Conservation (phyloP, 2,797 vertebrate genomes). For the Dendrocincla tyrannina region DNA sequence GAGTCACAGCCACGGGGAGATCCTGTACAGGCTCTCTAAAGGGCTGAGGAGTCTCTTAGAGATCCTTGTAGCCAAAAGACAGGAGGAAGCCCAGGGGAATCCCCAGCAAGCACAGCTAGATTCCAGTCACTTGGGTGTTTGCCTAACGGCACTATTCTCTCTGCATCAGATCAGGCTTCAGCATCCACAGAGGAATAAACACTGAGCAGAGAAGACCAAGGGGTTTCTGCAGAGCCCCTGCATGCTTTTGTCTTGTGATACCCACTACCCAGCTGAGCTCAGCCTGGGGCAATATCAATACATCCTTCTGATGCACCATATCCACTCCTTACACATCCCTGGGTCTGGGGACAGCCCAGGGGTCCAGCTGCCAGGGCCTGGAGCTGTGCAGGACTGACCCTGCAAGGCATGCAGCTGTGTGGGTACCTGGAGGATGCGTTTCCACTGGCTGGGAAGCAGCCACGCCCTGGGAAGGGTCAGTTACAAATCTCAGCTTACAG, state of each 20-base stretch:
- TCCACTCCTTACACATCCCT: not conserved
- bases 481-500: not conserved
- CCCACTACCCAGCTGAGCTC: not conserved
- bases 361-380: not conserved
- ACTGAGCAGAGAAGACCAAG: not conserved
- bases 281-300: not conserved
- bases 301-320: not conserved
- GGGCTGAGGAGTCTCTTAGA: conserved; percentile 16
- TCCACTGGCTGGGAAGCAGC: not conserved
- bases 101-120: not conserved
- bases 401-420: not conserved
- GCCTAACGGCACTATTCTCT: not conserved
- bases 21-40: not conserved
- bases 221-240: not conserved
- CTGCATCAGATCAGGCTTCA: not conserved
- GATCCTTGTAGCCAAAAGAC: not conserved
- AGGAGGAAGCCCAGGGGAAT: conserved; percentile 32
- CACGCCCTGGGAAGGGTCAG: not conserved
- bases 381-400: not conserved
- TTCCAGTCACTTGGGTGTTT: not conserved
- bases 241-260: not conserved
- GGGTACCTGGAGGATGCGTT: not conserved
- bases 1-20: not conserved
- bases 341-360: not conserved
- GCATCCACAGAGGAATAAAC: not conserved